Evolutionary conservation across 1,140 invertebrate species (phyloP), one percentile per base, ranked within the genome.

Genomic region (Hylaeus anthracinus): DNA sequence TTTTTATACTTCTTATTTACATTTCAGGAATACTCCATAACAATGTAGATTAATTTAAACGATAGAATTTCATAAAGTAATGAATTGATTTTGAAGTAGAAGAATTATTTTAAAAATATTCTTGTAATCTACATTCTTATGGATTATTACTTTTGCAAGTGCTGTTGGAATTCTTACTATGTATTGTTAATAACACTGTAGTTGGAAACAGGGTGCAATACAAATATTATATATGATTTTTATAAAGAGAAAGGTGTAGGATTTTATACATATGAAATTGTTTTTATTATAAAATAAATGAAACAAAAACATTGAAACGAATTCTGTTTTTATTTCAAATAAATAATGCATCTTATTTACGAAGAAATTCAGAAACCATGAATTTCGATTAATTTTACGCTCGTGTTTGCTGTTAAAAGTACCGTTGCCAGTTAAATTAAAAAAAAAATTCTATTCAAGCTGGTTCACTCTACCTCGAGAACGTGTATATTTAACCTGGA

Each of bases 231-330:
- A 77, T 4, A 67, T 2, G 26, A 51, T 63, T 71, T 78, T 70
- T 71, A 26, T 26, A 26, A 51, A 9, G 9, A 51, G 15, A 5
- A 43, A 6, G 75, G 75, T 78, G 45, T 71, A 26, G 75, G 75
- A 43, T 61, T 53, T 53, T 71, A 2, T 53, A 60, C 39, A 61
- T 37, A 48, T 77, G 12, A n/a, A 37, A 53, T 63, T 71, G 2
- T 37, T 71, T 70, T 55, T 71, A 71, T 15, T 14, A 51, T 6
- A n/a, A 71, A 78, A 78, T 78, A 78, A 63, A 78, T 37, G 10
- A 51, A 53, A 14, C 9, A 2, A 15, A 26, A 10, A 58, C 5
- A 67, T 39, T 15, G 6, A 12, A 61, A 9, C 55, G 2, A 3
- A 10, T 41, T 43, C 1, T 41, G 5, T 48, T 58, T 69, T 39